Evolutionary conservation across 2,113 vertebrate species (phyloP), one percentile per base, ranked within the genome.

Genomic region (Podarcis muralis): DNA sequence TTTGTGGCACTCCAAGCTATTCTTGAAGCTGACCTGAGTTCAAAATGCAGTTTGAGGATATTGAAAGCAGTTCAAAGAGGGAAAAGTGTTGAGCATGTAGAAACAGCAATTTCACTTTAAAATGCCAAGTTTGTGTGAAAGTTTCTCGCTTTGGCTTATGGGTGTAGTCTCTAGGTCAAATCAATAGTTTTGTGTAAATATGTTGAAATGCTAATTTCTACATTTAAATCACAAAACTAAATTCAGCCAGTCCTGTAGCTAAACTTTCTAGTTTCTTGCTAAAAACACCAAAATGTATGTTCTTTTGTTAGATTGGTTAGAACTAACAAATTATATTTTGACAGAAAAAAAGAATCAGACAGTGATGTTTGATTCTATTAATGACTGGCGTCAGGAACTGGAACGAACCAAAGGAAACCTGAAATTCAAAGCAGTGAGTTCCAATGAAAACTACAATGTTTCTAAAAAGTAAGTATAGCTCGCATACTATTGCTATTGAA

Each of bases 371-470:
- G 97, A 98, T 83, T 94, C 96, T 0, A 91, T 94, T 0, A 95
- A 97, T 53, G 98, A 98, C 94, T 98, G 98, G 98, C 93, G 87
- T 20, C 93, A 92, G 91, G 98, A 98, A 78, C n/a, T 98, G 95
- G 97, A 98, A 68, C 93, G 98, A 43, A 98, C 97, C 66, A 98
- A 97, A 95, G 97, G 97, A 76, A 95, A 92, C 37, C 22, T 96
- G 90, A 96, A 96, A 83, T 98, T 97, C 92, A 97, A 94, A 95
- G 93, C 96, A 84, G 94, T 98, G 84, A 95, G 94, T 65, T 93
- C 94, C 91, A 98, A 98, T 57, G 95, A 97, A 91, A 94, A 92
- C 79, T 98, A 98, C 93, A 94, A 48, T 57, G 82, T 97, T 69
- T 97, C 97, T 87, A 93, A 95, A 88, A 96, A 96, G 98, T 98